phyloP scores from a whole-genome alignment of 2,888 invertebrate species.

The Metacarcinus magister region DNA sequence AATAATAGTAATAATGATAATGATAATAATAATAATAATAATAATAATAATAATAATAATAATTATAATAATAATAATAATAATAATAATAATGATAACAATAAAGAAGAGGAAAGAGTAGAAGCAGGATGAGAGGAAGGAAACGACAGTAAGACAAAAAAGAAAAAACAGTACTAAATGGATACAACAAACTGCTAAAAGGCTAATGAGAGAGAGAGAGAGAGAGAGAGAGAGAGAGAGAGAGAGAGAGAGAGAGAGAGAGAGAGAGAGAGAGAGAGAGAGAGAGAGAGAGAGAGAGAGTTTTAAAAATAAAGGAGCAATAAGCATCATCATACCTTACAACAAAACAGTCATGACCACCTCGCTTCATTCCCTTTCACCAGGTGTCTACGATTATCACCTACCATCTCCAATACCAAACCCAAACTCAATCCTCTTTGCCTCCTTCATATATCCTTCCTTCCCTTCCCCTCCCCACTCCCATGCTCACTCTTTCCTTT shows the following conservation, averaged over 20 bases:
- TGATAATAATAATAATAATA: background rate
- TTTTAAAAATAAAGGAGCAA: background rate
- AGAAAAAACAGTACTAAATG: background rate
- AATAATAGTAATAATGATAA: background rate
- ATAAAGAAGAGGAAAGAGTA: too few species aligned
- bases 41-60: background rate
- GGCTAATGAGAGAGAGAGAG: slow-evolving; percentile 5
- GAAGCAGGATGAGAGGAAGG: too few species aligned
- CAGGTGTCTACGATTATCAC: background rate
- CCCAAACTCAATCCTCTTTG: background rate
- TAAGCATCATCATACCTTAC: background rate
- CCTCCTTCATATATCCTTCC: background rate
- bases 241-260: slow-evolving; percentile 26
- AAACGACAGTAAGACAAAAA: too few species aligned
- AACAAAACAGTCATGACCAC: background rate
- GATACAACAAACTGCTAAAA: background rate
- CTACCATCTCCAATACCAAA: background rate
- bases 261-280: slow-evolving; percentile 26
- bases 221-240: slow-evolving; percentile 26
- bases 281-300: background rate
- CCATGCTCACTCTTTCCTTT: background rate
- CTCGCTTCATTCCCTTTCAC: background rate
- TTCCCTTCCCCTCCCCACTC: background rate
- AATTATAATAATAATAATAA: background rate
- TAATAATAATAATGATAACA: background rate